Evolutionary conservation across 2,888 invertebrate species (phyloP).

Genomic region (Limnephilus marmoratus): DNA sequence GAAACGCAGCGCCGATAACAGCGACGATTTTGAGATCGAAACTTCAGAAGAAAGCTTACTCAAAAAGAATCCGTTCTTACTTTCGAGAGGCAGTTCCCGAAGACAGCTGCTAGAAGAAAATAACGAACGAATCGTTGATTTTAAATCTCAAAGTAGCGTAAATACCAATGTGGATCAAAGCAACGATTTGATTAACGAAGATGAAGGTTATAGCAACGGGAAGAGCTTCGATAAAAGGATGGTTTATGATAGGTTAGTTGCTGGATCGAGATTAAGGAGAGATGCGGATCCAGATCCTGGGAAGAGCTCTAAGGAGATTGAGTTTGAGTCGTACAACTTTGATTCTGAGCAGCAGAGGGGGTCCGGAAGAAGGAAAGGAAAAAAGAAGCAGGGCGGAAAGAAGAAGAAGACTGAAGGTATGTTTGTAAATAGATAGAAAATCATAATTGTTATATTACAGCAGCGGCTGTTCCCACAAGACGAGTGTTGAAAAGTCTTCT

Average conservation of each 20-base stretch:
- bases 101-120: constrained; percentile 46
- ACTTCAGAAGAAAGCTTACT: constrained; percentile 74
- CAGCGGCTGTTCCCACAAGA: too few species aligned
- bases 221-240: constrained; percentile 44
- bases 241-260: constrained; percentile 44
- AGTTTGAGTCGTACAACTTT: constrained; percentile 80
- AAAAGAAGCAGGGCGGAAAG: constrained; percentile 70
- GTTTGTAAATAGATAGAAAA: constrained; percentile 19
- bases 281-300: constrained; percentile 69
- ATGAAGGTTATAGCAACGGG: background rate
- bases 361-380: constrained; percentile 70
- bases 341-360: constrained; percentile 74
- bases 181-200: constrained; percentile 54
- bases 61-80: constrained; percentile 71
- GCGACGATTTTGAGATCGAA: constrained; percentile 76
- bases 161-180: constrained; percentile 58
- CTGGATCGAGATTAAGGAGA: constrained; percentile 27
- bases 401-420: constrained; percentile 61
- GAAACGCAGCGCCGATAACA: constrained; percentile 69
- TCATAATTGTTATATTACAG: background rate
- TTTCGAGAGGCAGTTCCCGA: constrained; percentile 64
- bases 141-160: constrained; percentile 53
- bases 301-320: constrained; percentile 74
- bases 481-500: background rate
- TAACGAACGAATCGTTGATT: constrained; percentile 47